Conservation (phyloP, 1,140 invertebrate genomes). For the Metopolophium dirhodum region DNA sequence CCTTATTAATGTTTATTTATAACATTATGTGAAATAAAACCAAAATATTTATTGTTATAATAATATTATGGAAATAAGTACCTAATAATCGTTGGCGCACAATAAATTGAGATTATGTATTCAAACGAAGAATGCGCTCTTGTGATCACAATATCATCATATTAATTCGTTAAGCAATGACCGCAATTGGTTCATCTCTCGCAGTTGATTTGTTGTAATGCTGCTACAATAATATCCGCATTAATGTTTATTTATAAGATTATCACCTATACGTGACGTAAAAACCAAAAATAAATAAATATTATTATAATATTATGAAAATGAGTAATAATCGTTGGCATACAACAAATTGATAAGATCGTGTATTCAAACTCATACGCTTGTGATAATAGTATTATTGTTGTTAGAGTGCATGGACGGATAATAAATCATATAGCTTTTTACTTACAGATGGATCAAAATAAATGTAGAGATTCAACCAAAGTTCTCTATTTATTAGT, state of each 20-base stretch:
- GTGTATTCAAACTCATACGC: not conserved
- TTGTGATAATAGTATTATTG: not conserved
- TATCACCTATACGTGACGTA: not conserved
- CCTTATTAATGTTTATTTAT: not conserved
- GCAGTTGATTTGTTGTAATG: not conserved
- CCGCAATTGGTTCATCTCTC: not conserved
- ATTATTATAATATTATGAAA: not conserved
- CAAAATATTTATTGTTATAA: no score
- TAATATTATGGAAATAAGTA: no score
- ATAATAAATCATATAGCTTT: not conserved
- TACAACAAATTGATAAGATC: not conserved
- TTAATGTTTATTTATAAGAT: not conserved
- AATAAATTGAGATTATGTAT: no score
- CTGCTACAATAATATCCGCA: no score
- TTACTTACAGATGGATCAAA: not conserved
- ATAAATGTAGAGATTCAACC: not conserved
- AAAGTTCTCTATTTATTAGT: slow-evolving; percentile 42
- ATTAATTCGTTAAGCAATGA: not conserved
- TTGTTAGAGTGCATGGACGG: not conserved
- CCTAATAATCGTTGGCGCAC: no score
- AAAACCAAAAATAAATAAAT: not conserved
- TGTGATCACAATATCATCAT: no score
- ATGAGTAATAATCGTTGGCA: not conserved
- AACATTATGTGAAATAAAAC: not conserved
- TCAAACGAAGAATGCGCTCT: no score